Evolutionary conservation across 2,797 vertebrate species (phyloP), one percentile per base, ranked within the genome.

Genomic region (Gymnoscopelus braueri): DNA sequence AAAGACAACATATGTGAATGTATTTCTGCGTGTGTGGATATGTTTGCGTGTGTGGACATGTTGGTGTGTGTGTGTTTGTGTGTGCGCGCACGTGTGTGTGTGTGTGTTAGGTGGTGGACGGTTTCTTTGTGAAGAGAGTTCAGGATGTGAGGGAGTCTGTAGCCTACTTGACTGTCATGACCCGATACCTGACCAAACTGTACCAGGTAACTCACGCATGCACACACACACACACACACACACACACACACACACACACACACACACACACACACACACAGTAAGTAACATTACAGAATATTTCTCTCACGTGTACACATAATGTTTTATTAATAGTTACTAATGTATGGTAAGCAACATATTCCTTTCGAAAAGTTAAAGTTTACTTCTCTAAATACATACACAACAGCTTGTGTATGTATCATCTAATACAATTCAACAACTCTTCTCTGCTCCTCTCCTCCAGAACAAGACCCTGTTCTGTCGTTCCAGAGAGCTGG

Each of bases 41-140:
- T 76, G 68, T 60, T 7, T 13, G 19, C 11, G 19, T 15, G 19
- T 19, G 19, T 19, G 19, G n/a, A n/a, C n/a, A n/a, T 19, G 19
- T 19, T 1, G 1, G 19, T 19, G 19, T 19, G 19, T n/a, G n/a
- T n/a, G n/a, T n/a, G n/a, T n/a, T n/a, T n/a, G n/a, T n/a, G n/a
- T 19, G 19, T 1, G 19, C 1, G 19, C 19, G 19, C 1, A 1
- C 19, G 5, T 39, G n/a, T 24, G 10, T 67, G 24, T 69, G 24
- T 47, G 0, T 62, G 1, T 67, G 48, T 19, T 57, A 97, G 96
- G 95, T 97, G 4, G 93, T 97, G 0, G 96, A 97, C 1, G 95
- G 95, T 35, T 98, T 98, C 89, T 97, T 96, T 5, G 94, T 98
- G 60, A 97, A 97, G 83, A 90, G 91, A 60, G 97, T 97, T 3